Conservation (phyloP, 2,113 vertebrate genomes). For the Callocephalon fimbriatum region DNA sequence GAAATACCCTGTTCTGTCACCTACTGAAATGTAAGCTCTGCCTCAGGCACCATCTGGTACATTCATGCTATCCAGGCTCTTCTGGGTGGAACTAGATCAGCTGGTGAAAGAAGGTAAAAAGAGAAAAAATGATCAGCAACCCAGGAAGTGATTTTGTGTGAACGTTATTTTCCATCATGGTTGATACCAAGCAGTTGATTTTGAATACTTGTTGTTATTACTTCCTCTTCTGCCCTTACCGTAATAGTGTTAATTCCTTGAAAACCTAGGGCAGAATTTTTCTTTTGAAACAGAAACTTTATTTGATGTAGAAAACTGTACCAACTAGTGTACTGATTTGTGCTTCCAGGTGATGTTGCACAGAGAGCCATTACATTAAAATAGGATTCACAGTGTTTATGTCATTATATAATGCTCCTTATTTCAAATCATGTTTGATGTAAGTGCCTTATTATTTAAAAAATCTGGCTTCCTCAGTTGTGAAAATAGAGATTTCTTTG, state of each 20-base stretch:
- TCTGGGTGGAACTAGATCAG: background rate
- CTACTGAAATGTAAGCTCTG: background rate
- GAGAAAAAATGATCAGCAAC: background rate
- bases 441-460: background rate
- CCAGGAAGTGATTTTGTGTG: background rate
- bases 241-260: background rate
- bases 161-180: background rate
- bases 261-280: background rate
- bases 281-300: background rate
- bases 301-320: background rate
- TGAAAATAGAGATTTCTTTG: background rate
- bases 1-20: background rate
- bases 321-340: background rate
- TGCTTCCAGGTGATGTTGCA: background rate
- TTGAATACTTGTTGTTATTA: background rate
- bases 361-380: background rate
- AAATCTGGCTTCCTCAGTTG: background rate
- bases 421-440: background rate
- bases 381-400: background rate
- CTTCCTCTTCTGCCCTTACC: background rate
- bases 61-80: background rate
- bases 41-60: background rate
- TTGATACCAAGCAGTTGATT: background rate
- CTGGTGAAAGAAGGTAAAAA: background rate
- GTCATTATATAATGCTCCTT: background rate